A percentile compares a stretch with the other conserved stretches of the same genome.
Evolutionary conservation across 2,113 vertebrate species (phyloP).

Genomic region (Chloroceryle aenea): DNA sequence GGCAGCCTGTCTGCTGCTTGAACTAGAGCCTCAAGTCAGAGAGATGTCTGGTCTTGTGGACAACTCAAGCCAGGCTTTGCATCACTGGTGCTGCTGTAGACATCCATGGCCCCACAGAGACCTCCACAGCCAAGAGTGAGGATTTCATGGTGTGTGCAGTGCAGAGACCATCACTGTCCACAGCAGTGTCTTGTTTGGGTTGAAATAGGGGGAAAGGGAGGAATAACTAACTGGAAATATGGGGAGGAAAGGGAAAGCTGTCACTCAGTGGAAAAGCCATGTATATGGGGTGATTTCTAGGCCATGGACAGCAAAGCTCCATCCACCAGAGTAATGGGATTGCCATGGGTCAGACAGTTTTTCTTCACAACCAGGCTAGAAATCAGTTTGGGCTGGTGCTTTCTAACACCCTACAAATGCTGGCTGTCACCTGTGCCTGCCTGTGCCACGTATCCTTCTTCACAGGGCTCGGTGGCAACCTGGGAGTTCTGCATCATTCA

Average conservation of each 20-base stretch:
- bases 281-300: background rate
- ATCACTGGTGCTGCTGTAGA: background rate
- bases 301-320: background rate
- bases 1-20: rapidly evolving
- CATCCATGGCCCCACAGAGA: background rate
- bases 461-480: rapidly evolving
- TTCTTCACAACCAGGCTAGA: background rate
- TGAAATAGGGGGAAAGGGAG: background rate
- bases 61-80: background rate
- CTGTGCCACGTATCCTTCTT: background rate
- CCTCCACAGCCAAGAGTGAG: background rate
- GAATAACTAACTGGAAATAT: background rate
- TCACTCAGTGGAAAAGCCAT: background rate
- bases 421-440: background rate
- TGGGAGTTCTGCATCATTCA: background rate
- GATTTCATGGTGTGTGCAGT: rapidly evolving
- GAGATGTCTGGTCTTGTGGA: background rate
- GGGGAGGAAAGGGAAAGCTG: background rate
- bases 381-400: background rate
- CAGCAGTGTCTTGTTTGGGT: background rate
- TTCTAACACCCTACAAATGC: background rate
- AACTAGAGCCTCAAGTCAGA: background rate
- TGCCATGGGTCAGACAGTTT: background rate
- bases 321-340: rapidly evolving
- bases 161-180: background rate